Percentiles rank a stretch among this genome's conserved stretches.
These are phyloP conservation scores for Brienomyrus brachyistius DNA, from an alignment of 2,113 vertebrate genomes.

Conservation along the genomic window DNA sequence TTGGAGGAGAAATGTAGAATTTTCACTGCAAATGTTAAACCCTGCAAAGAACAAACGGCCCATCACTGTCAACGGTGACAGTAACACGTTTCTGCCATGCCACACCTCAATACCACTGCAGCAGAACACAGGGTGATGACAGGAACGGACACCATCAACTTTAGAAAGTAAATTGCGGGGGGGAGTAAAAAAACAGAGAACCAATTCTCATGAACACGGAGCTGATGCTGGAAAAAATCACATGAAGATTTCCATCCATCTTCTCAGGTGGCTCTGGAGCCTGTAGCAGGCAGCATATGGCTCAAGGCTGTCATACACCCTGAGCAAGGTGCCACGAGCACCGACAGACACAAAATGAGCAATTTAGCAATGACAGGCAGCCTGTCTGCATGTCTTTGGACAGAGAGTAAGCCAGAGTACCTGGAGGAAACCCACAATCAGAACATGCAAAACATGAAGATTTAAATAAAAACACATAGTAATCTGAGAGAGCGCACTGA, in stretches of 20 bases:
- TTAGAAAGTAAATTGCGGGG: neutral
- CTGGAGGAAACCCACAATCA: neutral
- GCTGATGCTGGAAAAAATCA: neutral
- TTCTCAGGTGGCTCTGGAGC: neutral
- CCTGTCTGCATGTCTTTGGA: neutral
- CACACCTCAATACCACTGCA: neutral
- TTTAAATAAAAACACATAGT: neutral
- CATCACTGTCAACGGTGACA: neutral
- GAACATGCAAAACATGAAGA: neutral
- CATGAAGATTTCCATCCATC: neutral
- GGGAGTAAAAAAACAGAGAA: neutral
- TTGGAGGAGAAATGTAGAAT: constrained; percentile 56
- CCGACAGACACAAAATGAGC: neutral
- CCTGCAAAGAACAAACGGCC: constrained; percentile 25
- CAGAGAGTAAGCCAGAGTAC: neutral
- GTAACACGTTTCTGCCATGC: neutral
- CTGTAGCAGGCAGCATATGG: neutral
- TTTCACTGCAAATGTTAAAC: constrained; percentile 31
- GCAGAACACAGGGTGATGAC: neutral
- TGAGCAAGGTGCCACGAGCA: neutral
- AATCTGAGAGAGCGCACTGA: neutral
- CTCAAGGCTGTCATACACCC: neutral
- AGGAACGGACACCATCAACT: neutral
- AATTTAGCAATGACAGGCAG: neutral
- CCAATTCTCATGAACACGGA: neutral